Conservation (phyloP, 2,113 vertebrate species). For the Capra hircus region DNA sequence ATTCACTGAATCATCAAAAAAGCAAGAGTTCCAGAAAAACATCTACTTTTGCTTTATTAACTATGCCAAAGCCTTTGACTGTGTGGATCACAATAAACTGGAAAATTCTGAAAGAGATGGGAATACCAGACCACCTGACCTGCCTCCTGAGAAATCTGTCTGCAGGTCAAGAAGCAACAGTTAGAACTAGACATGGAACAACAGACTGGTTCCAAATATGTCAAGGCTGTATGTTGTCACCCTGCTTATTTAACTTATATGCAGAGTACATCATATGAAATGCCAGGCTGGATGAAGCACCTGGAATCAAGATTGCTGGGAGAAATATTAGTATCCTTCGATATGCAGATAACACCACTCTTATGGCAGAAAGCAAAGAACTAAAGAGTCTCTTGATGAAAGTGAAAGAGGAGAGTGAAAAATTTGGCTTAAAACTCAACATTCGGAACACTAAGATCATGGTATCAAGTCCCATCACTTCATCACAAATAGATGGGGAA, state of each 20-base stretch:
- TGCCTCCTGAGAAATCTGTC: neutral
- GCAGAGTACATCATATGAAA: neutral
- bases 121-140: neutral
- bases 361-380: neutral
- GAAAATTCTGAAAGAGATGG: neutral
- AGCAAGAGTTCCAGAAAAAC: neutral
- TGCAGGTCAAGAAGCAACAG: neutral
- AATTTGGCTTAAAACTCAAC: neutral
- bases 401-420: neutral
- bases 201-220: neutral
- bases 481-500: neutral
- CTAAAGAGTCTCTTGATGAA: neutral
- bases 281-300: neutral
- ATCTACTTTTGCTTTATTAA: neutral
- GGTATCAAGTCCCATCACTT: neutral
- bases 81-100: neutral
- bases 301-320: neutral
- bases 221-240: neutral
- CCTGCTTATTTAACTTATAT: neutral
- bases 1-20: neutral
- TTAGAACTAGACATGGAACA: neutral
- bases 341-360: neutral
- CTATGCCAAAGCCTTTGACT: neutral
- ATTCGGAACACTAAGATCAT: neutral
- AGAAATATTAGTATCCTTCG: neutral